These are phyloP conservation scores for Sylvicapra grimmia DNA, from an alignment of 2,113 vertebrate species.

Conservation along the genomic window DNA sequence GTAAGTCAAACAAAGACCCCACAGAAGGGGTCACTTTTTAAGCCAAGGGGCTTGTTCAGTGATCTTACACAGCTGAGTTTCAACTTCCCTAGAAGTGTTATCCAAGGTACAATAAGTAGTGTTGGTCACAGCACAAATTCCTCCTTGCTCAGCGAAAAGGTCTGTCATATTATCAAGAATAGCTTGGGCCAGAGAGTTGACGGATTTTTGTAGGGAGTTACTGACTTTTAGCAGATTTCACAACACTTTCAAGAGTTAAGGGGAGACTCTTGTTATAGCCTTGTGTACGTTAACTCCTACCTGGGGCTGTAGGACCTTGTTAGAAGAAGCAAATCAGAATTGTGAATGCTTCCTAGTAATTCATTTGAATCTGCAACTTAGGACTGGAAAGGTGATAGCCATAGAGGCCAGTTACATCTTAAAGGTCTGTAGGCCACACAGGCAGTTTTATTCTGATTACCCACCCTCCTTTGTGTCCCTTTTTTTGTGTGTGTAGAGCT, in stretches of 20 bases:
- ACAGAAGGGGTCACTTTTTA: neutral
- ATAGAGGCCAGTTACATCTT: neutral
- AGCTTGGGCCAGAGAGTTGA: neutral
- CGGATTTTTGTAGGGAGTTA: neutral
- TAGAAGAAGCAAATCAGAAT: neutral
- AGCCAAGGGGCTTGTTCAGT: neutral
- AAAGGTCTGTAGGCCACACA: neutral
- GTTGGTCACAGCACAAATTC: neutral
- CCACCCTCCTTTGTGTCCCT: neutral
- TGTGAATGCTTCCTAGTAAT: neutral
- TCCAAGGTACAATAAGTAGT: neutral
- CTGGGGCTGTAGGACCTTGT: neutral
- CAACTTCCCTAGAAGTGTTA: neutral
- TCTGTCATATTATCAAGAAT: neutral
- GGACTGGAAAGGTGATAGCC: neutral
- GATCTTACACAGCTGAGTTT: neutral
- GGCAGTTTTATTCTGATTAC: neutral
- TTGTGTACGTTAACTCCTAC: neutral
- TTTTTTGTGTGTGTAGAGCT: neutral
- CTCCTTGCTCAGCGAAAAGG: neutral
- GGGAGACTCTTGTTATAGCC: neutral
- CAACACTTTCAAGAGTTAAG: neutral
- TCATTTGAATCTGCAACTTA: neutral
- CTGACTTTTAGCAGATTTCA: neutral
- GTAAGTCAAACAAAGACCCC: neutral